Evolutionary conservation across 2,888 invertebrate species (phyloP).

Genomic region (Nebria salina): DNA sequence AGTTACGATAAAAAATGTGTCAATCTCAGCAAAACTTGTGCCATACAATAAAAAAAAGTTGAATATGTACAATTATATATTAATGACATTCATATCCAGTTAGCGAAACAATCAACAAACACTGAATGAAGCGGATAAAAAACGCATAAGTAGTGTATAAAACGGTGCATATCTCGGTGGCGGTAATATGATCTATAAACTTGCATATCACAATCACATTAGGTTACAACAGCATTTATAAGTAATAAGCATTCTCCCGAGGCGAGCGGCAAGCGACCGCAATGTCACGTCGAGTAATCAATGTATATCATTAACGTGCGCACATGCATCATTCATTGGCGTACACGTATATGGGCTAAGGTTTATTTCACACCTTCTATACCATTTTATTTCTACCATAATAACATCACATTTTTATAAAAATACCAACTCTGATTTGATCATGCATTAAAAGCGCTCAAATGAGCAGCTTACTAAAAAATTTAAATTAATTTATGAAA

Average conservation of each 20-base stretch:
- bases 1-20: not conserved
- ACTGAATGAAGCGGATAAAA: not conserved
- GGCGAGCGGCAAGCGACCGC: not conserved
- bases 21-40: constrained; percentile 11
- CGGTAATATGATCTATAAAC: not conserved
- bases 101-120: not conserved
- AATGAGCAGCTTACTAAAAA: too few relatives aligned
- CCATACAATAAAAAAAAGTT: not conserved
- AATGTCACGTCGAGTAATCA: not conserved
- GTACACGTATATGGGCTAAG: too few relatives aligned
- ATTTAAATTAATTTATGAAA: too few relatives aligned
- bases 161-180: not conserved
- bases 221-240: not conserved
- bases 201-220: constrained; percentile 1
- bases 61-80: not conserved
- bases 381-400: too few relatives aligned
- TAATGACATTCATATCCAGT: not conserved
- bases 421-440: too few relatives aligned
- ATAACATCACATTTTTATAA: too few relatives aligned
- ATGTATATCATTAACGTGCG: not conserved
- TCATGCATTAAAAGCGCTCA: too few relatives aligned
- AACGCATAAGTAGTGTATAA: constrained; percentile 1
- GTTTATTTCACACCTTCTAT: too few relatives aligned
- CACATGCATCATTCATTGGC: not conserved
- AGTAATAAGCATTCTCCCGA: not conserved